A percentile compares a stretch with the other conserved stretches of the same genome.
These are phyloP conservation scores for Drosophila navojoa DNA, from an alignment of 1,140 invertebrate species.

Conservation along the genomic window DNA sequence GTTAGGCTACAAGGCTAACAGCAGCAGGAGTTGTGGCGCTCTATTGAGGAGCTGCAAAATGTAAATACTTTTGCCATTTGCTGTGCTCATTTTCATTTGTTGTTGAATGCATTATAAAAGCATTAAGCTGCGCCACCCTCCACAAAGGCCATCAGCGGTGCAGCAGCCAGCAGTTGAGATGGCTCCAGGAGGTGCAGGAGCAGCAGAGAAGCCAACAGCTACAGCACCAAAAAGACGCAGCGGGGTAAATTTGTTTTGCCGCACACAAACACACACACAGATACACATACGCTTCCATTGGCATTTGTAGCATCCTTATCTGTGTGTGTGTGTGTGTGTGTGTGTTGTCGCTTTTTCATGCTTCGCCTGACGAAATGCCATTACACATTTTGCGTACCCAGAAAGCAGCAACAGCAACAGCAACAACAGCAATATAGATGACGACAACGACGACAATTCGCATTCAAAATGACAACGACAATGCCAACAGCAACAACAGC, in stretches of 20 bases:
- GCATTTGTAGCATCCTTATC: slow-evolving; percentile 2
- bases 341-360: slow-evolving; percentile 67
- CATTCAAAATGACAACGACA: slow-evolving; percentile 76
- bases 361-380: slow-evolving; percentile 78
- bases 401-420: slow-evolving; percentile 52
- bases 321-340: slow-evolving; percentile 23
- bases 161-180: not conserved
- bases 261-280: slow-evolving; percentile 21
- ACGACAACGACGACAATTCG: slow-evolving; percentile 61
- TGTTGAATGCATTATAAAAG: slow-evolving; percentile 74
- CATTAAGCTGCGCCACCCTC: slow-evolving; percentile 66
- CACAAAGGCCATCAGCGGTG: slow-evolving; percentile 36
- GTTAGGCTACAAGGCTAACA: slow-evolving; percentile 13
- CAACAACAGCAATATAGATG: slow-evolving; percentile 19
- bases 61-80: slow-evolving; percentile 50
- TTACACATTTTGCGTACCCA: slow-evolving; percentile 78
- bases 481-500: slow-evolving; percentile 44
- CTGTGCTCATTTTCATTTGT: slow-evolving; percentile 48
- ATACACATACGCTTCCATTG: not conserved
- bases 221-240: slow-evolving; percentile 6
- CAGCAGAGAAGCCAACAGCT: not conserved
- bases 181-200: slow-evolving; percentile 4
- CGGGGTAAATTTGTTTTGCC: slow-evolving; percentile 59
- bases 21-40: not conserved
- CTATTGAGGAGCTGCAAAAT: slow-evolving; percentile 6